Evolutionary conservation across 2,113 vertebrate species (phyloP).

Genomic region (Pomatorhinus ruficollis): DNA sequence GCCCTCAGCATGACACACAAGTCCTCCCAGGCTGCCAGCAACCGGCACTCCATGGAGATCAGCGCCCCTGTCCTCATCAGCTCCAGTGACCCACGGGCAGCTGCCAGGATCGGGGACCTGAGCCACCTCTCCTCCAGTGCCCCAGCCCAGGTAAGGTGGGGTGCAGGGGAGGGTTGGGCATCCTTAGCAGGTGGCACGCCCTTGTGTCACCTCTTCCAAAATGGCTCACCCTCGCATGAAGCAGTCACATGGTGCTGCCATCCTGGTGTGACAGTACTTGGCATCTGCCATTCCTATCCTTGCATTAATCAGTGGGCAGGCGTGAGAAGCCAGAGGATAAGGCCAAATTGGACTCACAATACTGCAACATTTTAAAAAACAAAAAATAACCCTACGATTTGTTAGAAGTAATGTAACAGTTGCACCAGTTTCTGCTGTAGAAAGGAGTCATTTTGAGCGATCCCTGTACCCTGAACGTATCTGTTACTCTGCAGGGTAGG

Average conservation of each 20-base stretch:
- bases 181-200: rapidly evolving
- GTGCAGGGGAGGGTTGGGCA: not conserved
- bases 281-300: not conserved
- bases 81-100: conserved; percentile 92
- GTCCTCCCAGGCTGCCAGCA: conserved; percentile 87
- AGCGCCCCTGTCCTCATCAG: conserved; percentile 96
- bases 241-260: rapidly evolving
- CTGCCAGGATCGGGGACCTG: conserved; percentile 89
- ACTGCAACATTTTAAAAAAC: not conserved
- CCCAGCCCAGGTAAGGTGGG: conserved; percentile 77
- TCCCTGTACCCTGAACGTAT: not conserved
- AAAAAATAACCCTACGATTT: not conserved
- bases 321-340: rapidly evolving
- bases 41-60: conserved; percentile 98
- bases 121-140: conserved; percentile 81
- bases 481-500: not conserved
- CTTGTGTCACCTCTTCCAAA: rapidly evolving
- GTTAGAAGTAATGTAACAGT: not conserved
- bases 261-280: not conserved
- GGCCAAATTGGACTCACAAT: not conserved
- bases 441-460: not conserved
- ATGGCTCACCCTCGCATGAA: not conserved
- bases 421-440: not conserved
- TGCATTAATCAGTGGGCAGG: not conserved
- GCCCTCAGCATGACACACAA: conserved; percentile 94